Evolutionary conservation across 2,888 invertebrate species (phyloP).

Genomic region (Parasteatoda lunata): DNA sequence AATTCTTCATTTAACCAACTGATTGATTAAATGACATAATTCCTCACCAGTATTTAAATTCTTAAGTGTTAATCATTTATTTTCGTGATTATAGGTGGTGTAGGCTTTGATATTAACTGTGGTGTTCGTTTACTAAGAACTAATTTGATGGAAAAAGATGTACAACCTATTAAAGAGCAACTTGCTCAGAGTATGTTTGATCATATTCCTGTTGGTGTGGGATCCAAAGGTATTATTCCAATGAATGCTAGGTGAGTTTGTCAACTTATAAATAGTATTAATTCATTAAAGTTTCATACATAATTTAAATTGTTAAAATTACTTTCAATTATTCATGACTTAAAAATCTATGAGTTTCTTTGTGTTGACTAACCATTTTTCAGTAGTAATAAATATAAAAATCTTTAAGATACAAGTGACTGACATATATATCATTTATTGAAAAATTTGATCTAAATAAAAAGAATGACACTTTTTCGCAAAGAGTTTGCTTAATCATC

Average conservation of each 20-base stretch:
- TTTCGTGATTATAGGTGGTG: slow-evolving; percentile 80
- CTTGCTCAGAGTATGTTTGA: slow-evolving; percentile 97
- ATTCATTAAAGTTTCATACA: neutral
- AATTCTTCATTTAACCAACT: too few relatives aligned
- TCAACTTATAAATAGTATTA: neutral
- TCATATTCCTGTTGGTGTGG: slow-evolving; percentile 99
- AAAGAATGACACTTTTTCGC: neutral
- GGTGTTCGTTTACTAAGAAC: slow-evolving; percentile 96
- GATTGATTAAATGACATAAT: neutral
- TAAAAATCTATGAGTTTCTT: too few relatives aligned
- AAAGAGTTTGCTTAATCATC: neutral
- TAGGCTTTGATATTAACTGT: slow-evolving; percentile 99
- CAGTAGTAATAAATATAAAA: neutral
- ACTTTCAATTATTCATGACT: too few relatives aligned
- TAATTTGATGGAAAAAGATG: slow-evolving; percentile 94
- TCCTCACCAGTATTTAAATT: neutral
- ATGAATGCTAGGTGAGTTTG: slow-evolving; percentile 85
- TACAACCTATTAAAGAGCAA: slow-evolving; percentile 94
- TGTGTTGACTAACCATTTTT: too few relatives aligned
- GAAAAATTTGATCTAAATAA: neutral
- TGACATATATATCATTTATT: neutral
- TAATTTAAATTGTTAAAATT: too few relatives aligned
- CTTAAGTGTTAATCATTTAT: neutral
- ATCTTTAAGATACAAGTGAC: neutral
- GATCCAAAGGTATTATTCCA: slow-evolving; percentile 98